Base-by-base conservation (phyloP, 2,888 invertebrate species). In the Cephalotes varians region DNA sequence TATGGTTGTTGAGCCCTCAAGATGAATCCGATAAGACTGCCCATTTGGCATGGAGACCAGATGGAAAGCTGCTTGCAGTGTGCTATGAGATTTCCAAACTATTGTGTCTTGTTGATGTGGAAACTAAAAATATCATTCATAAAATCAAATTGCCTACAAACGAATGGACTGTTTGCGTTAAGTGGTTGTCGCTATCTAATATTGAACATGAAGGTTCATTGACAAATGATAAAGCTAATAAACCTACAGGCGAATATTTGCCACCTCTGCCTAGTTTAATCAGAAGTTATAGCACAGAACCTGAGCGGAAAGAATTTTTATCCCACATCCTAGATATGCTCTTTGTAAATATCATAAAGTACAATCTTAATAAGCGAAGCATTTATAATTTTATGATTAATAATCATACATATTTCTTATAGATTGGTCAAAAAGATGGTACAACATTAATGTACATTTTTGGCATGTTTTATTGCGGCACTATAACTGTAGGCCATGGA, bases 1-100 rank as follows among this genome's bases (percentile, higher is more conserved):
- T 99, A 10, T 99, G 99, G 97, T 96, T 96, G 77, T 95, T 98
- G 86, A 95, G 96, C 67, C 96, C 98, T 3, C 97, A 97, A 5
- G 96, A 96, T 86, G 98, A 98, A 93, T 90, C 91, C 0, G 95
- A 97, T 25, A 96, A 95, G 54, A 98, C 98, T 0, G 96, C 96
- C 85, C 97, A 97, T 15, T 96, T 99, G 93, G 97, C 98, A 72
- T 99, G 99, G 99, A 96, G 99, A 94, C 98, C 98, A 9, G 99
- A 99, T 96, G 99, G 99, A 88, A 98, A 98, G 95, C 97, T 98
- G 91, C 93, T 97, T 71, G 96, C 96, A 18, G 95, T 96, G 31
- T 91, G 88, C 49, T 94, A 94, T 54, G 86, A 91, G 44, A 90
- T 90, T 37, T 91, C 93, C 9, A 90, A 91, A 81, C 76, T 88